Evolutionary conservation across 2,888 invertebrate genomes (phyloP).

Genomic region (Stenchaetothrips biformis): DNA sequence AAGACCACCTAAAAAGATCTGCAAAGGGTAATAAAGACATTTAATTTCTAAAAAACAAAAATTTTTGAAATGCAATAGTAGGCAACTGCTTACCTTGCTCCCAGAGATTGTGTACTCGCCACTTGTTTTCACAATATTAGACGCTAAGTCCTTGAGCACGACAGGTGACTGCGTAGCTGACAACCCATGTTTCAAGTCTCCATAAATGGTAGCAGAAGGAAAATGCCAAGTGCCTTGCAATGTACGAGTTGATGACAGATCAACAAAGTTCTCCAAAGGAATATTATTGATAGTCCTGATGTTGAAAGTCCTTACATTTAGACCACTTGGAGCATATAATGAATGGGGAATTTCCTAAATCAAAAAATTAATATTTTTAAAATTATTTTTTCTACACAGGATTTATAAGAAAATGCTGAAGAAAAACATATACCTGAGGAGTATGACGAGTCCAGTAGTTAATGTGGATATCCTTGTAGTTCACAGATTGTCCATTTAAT

Average conservation of each 20-base stretch:
- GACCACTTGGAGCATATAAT: background rate
- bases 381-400: too few species aligned
- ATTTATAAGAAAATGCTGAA: too few species aligned
- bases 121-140: background rate
- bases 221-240: conserved; percentile 7
- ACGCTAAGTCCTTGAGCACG: background rate
- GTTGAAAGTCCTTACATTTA: background rate
- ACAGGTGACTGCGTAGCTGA: background rate
- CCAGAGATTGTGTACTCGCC: background rate
- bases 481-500: background rate
- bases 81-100: background rate
- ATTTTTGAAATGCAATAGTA: too few species aligned
- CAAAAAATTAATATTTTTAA: too few species aligned
- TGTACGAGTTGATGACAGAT: background rate
- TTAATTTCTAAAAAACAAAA: background rate
- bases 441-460: background rate
- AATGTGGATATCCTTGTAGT: background rate
- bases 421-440: background rate
- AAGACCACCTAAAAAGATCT: background rate
- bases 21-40: background rate
- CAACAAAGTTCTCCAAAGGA: background rate
- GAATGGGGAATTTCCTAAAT: background rate
- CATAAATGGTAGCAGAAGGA: background rate
- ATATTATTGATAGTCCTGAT: background rate
- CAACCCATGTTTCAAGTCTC: background rate